Conservation (phyloP, 2,888 invertebrate species). For the Andrena praecox region DNA sequence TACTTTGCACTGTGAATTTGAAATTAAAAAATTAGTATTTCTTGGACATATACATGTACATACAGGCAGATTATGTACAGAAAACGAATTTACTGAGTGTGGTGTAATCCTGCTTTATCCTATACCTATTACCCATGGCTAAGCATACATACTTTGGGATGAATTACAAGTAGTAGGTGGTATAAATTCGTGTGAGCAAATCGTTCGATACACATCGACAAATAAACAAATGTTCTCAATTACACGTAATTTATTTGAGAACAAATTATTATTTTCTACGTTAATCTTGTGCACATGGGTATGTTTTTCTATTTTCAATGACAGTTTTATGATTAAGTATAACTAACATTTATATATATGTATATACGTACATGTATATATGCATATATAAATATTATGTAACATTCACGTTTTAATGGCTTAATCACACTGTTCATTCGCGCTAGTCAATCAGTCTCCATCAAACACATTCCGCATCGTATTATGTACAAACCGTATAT, state of each 20-base stretch:
- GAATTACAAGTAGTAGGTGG: conserved; percentile 47
- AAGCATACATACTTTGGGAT: conserved; percentile 38
- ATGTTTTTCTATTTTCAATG: conserved; percentile 50
- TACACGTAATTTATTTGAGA: conserved; percentile 60
- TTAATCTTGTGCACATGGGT: conserved; percentile 65
- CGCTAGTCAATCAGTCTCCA: conserved; percentile 67
- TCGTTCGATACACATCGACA: conserved; percentile 58
- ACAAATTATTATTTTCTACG: conserved; percentile 48
- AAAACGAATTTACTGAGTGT: conserved; percentile 52
- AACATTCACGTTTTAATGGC: conserved; percentile 61
- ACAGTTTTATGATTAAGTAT: conserved; percentile 64
- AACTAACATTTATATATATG: conserved; percentile 68
- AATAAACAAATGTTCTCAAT: conserved; percentile 60
- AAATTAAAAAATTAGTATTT: conserved; percentile 62
- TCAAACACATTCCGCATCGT: conserved; percentile 70
- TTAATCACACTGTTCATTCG: conserved; percentile 70
- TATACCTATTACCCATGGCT: conserved; percentile 63
- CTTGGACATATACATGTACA: conserved; percentile 55
- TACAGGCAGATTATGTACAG: conserved; percentile 64
- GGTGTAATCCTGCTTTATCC: conserved; percentile 47
- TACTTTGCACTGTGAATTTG: conserved; percentile 52
- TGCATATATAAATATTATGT: conserved; percentile 62
- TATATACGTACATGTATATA: conserved; percentile 52
- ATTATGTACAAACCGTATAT: conserved; percentile 80
- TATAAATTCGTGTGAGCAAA: conserved; percentile 59